Conservation (phyloP, 23 tunicate species). For the Corella eumyota region DNA sequence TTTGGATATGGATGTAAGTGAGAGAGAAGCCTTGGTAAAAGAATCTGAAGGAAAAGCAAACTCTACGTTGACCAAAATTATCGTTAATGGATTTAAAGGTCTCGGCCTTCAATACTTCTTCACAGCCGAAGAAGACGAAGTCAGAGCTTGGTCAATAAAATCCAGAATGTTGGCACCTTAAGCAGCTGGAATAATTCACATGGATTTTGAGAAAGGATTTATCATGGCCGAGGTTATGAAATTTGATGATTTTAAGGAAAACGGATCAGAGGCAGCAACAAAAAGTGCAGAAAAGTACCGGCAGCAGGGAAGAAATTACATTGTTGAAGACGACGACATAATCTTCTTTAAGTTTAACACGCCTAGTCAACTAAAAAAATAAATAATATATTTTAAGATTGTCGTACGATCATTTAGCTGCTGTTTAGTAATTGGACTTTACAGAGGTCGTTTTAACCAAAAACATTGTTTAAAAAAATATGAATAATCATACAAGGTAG, state of each 20-base stretch:
- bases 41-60: constrained; percentile 21
- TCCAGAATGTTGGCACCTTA: constrained; percentile 76
- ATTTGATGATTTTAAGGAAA: constrained; percentile 77
- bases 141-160: constrained; percentile 96
- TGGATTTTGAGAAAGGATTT: constrained; percentile 96
- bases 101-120: constrained; percentile 90
- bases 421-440: too few species aligned
- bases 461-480: too few species aligned
- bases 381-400: too few species aligned
- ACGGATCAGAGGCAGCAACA: constrained; percentile 70
- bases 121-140: constrained; percentile 84
- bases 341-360: constrained; percentile 96
- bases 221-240: constrained; percentile 99
- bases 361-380: constrained; percentile 73
- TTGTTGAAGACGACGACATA: constrained; percentile 96
- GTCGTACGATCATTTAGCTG: too few species aligned
- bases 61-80: constrained; percentile 50
- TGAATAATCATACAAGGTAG: too few species aligned
- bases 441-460: too few species aligned
- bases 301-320: constrained; percentile 88
- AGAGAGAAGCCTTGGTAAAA: constrained; percentile 31
- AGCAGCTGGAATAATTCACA: constrained; percentile 98
- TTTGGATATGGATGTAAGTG: constrained; percentile 54
- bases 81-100: constrained; percentile 74
- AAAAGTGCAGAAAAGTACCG: constrained; percentile 90